These are phyloP conservation scores for Molossus alvarezi DNA, from an alignment of 2,797 vertebrate species.

Conservation along the genomic window DNA sequence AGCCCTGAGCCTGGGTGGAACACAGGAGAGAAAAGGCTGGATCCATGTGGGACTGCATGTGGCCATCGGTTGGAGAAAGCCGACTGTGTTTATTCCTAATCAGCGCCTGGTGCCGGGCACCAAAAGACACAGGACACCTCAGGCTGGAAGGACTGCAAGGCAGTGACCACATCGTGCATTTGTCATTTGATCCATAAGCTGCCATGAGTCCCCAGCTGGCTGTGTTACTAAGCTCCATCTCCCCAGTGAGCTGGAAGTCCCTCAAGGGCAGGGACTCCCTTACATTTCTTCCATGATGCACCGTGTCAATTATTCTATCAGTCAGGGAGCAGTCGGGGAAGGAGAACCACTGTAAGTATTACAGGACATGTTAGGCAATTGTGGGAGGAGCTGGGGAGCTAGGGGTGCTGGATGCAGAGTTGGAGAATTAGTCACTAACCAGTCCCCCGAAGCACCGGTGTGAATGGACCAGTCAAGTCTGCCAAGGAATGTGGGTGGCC, in stretches of 20 bases:
- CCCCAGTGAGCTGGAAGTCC: neutral
- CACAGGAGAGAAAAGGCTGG: neutral
- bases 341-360: neutral
- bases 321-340: neutral
- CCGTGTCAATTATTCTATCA: neutral
- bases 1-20: neutral
- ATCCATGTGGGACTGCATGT: neutral
- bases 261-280: neutral
- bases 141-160: neutral
- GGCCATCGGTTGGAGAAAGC: neutral
- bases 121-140: neutral
- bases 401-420: rapidly evolving
- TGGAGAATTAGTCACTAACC: neutral
- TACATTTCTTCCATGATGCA: neutral
- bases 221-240: neutral
- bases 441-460: neutral
- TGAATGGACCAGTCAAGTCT: neutral
- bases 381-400: neutral
- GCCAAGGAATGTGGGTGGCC: neutral
- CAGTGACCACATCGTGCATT: neutral
- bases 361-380: neutral
- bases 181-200: neutral
- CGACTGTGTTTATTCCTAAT: neutral
- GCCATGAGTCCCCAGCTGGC: neutral
- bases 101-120: neutral